phyloP scores from a whole-genome alignment of 2,113 vertebrate species.

The Mirounga angustirostris region DNA sequence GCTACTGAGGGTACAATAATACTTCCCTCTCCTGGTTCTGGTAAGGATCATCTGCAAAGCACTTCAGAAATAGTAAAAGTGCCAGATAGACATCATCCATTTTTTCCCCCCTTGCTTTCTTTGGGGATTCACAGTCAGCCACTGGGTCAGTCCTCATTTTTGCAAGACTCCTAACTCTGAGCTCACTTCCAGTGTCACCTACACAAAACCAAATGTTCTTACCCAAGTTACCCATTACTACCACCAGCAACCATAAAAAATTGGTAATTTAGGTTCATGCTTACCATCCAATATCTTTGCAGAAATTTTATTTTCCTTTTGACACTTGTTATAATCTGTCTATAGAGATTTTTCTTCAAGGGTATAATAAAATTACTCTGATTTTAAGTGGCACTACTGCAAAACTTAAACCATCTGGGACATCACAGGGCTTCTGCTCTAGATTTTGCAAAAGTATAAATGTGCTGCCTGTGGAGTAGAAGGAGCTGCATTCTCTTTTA shows the following conservation, averaged over 20 bases:
- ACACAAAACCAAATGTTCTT: conserved; percentile 32
- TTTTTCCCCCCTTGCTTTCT: background rate
- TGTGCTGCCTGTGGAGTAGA: background rate
- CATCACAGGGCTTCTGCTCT: background rate
- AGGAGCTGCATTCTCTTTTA: background rate
- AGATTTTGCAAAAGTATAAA: conserved; percentile 27
- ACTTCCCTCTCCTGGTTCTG: background rate
- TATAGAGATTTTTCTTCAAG: background rate
- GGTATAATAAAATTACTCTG: background rate
- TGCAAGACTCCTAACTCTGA: background rate
- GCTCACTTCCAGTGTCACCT: background rate
- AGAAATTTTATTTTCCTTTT: conserved; percentile 33
- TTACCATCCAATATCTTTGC: background rate
- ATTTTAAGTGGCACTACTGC: background rate
- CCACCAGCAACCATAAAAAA: background rate
- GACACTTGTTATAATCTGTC: background rate
- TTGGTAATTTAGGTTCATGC: background rate
- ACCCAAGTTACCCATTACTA: background rate
- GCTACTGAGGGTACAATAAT: background rate
- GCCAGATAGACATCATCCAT: background rate
- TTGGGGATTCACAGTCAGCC: background rate
- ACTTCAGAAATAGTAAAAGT: background rate
- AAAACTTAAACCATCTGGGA: conserved; percentile 33
- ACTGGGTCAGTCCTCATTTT: background rate
- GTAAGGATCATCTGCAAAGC: conserved; percentile 4